phyloP scores from a whole-genome alignment of 2,113 vertebrate genomes.

The Myiozetetes cayanensis region DNA sequence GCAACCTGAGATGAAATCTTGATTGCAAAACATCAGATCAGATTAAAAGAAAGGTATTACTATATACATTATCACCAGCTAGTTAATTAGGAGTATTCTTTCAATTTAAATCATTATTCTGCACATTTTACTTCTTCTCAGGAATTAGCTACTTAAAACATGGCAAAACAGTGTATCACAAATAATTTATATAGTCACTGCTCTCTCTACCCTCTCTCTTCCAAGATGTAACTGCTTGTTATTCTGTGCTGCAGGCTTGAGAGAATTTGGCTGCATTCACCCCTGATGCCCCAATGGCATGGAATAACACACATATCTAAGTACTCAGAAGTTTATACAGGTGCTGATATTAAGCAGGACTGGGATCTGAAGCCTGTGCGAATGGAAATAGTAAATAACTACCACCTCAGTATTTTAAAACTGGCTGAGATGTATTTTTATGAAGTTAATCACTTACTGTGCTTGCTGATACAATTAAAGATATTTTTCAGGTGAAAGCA shows the following conservation, averaged over 20 bases:
- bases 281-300: neutral
- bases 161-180: neutral
- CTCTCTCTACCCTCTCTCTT: neutral
- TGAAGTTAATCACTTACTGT: neutral
- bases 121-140: neutral
- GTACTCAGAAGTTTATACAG: neutral
- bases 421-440: neutral
- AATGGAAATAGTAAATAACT: neutral
- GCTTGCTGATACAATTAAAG: constrained; percentile 1
- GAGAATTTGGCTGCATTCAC: neutral
- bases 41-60: neutral
- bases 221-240: neutral
- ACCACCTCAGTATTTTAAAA: neutral
- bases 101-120: neutral
- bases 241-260: neutral
- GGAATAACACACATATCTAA: neutral
- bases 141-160: neutral
- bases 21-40: neutral
- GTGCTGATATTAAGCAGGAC: neutral
- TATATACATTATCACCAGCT: neutral
- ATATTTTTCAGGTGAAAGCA: neutral
- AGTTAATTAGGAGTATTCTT: neutral
- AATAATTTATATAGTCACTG: neutral
- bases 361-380: neutral
- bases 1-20: neutral